Conservation (phyloP, 2,888 invertebrate species). For the Lamellibrachia columna region DNA sequence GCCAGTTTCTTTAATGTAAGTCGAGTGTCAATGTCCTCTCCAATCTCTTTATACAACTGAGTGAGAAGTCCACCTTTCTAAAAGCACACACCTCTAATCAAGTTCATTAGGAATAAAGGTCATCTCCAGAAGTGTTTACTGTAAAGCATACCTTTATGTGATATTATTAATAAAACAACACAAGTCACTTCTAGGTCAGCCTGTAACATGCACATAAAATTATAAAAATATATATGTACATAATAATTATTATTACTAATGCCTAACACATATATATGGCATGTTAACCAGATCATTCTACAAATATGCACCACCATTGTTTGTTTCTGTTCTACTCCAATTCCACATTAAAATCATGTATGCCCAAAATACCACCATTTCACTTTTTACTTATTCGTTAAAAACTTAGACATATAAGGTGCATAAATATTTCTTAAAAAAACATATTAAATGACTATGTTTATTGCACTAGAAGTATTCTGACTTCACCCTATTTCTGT, state of each 20-base stretch:
- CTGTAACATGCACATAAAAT: neutral
- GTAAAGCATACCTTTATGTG: neutral
- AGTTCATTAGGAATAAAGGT: too few species aligned
- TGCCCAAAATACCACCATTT: neutral
- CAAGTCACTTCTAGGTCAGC: neutral
- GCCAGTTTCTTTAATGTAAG: neutral
- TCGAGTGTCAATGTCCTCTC: neutral
- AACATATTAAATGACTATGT: neutral
- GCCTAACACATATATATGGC: neutral
- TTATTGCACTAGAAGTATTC: slow-evolving; percentile 1
- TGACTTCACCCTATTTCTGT: neutral
- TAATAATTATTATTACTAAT: neutral
- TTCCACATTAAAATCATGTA: neutral
- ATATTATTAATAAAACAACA: neutral
- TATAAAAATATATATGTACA: neutral
- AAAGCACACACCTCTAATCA: too few species aligned
- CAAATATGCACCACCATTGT: neutral
- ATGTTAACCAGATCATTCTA: neutral
- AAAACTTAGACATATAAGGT: neutral
- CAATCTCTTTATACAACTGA: too few species aligned
- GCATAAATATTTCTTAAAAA: neutral
- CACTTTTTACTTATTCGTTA: neutral
- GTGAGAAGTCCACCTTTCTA: too few species aligned
- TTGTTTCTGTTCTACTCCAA: neutral
- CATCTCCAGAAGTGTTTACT: neutral